Evolutionary conservation across 1,140 invertebrate genomes (phyloP).

Genomic region (Ceratina australensis): DNA sequence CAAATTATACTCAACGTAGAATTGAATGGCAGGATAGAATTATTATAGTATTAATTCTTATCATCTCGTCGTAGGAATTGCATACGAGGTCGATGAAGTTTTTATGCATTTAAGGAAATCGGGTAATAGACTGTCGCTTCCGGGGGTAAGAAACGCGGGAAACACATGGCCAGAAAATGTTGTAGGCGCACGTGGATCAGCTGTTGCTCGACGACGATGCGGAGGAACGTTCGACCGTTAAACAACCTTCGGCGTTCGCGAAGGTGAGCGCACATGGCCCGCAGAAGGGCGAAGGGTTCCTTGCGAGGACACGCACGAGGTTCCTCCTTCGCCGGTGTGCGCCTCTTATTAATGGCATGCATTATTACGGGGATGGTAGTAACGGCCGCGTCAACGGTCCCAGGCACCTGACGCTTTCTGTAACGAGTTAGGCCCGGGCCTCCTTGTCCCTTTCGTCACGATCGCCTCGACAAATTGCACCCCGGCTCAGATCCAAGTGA

Average conservation of each 20-base stretch:
- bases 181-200: conserved; percentile 50
- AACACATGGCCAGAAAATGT: conserved; percentile 57
- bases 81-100: neutral
- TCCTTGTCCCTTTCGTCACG: conserved; percentile 58
- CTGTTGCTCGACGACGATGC: conserved; percentile 53
- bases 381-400: conserved; percentile 68
- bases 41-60: too few species aligned
- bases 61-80: neutral
- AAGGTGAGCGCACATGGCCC: conserved; percentile 59
- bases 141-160: conserved; percentile 54
- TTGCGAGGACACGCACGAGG: conserved; percentile 59
- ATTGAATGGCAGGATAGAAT: too few species aligned
- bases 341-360: conserved; percentile 61
- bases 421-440: conserved; percentile 54
- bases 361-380: conserved; percentile 62
- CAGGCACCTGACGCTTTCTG: conserved; percentile 64
- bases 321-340: conserved; percentile 32
- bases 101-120: neutral
- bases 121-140: neutral
- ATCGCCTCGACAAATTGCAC: conserved; percentile 38
- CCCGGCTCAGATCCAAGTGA: conserved; percentile 19
- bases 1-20: too few species aligned
- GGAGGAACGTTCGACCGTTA: conserved; percentile 54
- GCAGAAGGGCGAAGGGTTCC: conserved; percentile 40
- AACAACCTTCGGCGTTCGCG: conserved; percentile 60